Conservation (phyloP, 2,888 invertebrate genomes). For the Chrysolina haemoptera region DNA sequence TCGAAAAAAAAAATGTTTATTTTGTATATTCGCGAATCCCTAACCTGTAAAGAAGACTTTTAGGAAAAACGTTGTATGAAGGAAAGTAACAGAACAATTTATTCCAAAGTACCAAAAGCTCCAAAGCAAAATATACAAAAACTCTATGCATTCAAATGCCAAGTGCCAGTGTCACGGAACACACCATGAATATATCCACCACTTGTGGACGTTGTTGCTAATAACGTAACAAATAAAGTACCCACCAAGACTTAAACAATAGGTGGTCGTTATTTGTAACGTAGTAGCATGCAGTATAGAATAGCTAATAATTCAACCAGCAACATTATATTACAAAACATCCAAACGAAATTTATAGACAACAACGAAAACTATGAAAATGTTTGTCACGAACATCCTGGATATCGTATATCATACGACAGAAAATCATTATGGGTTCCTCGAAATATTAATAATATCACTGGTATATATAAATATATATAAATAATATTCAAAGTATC, state of each 20-base stretch:
- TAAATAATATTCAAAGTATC: no score
- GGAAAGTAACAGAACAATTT: no score
- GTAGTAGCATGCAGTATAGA: constrained; percentile 34
- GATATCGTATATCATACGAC: constrained; percentile 37
- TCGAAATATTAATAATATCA: constrained; percentile 13
- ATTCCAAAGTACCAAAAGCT: no score
- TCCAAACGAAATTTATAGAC: constrained; percentile 30
- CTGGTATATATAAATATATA: no score
- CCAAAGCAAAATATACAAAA: no score
- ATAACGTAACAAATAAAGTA: constrained; percentile 38
- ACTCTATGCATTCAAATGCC: no score
- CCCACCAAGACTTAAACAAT: constrained; percentile 35
- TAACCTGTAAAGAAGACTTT: no score
- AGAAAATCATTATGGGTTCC: constrained; percentile 33
- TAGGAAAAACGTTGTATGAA: no score
- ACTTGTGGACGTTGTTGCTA: constrained; percentile 22
- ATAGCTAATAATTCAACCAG: constrained; percentile 42
- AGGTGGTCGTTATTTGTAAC: constrained; percentile 44
- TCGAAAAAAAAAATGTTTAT: no score
- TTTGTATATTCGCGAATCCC: no score
- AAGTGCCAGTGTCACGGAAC: not conserved
- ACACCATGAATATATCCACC: constrained; percentile 41
- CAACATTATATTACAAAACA: constrained; percentile 6
- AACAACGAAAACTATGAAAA: constrained; percentile 45
- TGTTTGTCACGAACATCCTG: constrained; percentile 49